Percentiles rank a stretch among this genome's conserved stretches.
phyloP scores from a whole-genome alignment of 1,140 invertebrate genomes.

The Chymomyza costata region DNA sequence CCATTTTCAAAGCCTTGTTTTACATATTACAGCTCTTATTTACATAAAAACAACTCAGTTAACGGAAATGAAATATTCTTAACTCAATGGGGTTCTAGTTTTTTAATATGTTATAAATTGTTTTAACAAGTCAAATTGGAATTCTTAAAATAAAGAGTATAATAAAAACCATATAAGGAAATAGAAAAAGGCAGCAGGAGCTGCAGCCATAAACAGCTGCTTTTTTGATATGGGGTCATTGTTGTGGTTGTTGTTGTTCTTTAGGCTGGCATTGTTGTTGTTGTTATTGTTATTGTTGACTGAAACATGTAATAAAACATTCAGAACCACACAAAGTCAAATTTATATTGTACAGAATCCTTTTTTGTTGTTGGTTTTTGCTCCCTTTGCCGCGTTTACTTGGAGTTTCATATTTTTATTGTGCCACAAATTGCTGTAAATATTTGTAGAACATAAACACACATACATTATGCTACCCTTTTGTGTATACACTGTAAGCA shows the following conservation, averaged over 20 bases:
- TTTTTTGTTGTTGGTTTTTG: slow-evolving; percentile 39
- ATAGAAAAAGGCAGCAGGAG: not conserved
- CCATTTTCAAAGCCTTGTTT: too few relatives aligned
- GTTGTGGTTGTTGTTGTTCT: slow-evolving; percentile 34
- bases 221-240: slow-evolving; percentile 39
- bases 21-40: too few relatives aligned
- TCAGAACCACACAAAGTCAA: slow-evolving; percentile 52
- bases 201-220: slow-evolving; percentile 43
- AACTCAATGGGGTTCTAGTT: too few relatives aligned
- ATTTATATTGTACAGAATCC: slow-evolving; percentile 32
- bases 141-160: too few relatives aligned
- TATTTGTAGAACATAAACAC: slow-evolving; percentile 58
- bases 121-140: too few relatives aligned
- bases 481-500: too few relatives aligned
- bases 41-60: too few relatives aligned
- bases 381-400: slow-evolving; percentile 16
- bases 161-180: not conserved
- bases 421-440: slow-evolving; percentile 70
- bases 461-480: slow-evolving; percentile 24
- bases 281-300: slow-evolving; percentile 44
- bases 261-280: too few relatives aligned
- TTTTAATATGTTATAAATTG: too few relatives aligned
- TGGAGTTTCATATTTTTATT: slow-evolving; percentile 60
- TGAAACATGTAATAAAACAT: slow-evolving; percentile 39
- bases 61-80: too few relatives aligned